phyloP scores from a whole-genome alignment of 1,140 invertebrate genomes.

The Drosophila persimilis region DNA sequence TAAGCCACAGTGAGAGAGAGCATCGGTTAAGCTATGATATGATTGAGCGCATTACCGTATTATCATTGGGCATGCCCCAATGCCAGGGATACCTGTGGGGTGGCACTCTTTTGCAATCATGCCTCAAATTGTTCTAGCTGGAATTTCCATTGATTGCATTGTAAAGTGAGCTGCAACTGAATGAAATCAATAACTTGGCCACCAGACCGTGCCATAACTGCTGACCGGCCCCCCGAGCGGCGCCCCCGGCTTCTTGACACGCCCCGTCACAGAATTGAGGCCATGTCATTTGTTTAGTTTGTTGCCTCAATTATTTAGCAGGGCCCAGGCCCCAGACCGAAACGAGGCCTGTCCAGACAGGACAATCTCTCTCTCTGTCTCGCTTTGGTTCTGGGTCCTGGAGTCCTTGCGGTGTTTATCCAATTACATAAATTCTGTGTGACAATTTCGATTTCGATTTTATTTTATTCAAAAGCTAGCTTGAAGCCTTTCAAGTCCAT shows the following conservation, averaged over 20 bases:
- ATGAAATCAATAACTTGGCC: slow-evolving; percentile 35
- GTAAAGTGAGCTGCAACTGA: no score
- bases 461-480: slow-evolving; percentile 71
- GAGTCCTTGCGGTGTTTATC: slow-evolving; percentile 65
- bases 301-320: slow-evolving; percentile 71
- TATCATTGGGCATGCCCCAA: not conserved
- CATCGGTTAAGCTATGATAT: slow-evolving; percentile 24
- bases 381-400: not conserved
- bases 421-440: slow-evolving; percentile 77
- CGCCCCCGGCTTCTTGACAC: slow-evolving; percentile 11
- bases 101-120: no score
- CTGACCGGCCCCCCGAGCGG: no score
- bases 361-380: slow-evolving; percentile 11
- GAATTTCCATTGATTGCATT: no score
- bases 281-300: slow-evolving; percentile 76
- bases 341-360: slow-evolving; percentile 25
- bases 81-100: no score
- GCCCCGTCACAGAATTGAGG: slow-evolving; percentile 66
- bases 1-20: slow-evolving; percentile 14
- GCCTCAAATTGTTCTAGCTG: no score
- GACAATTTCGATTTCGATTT: slow-evolving; percentile 77
- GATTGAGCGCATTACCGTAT: slow-evolving; percentile 40
- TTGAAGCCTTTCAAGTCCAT: slow-evolving; percentile 46
- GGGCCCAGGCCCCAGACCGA: slow-evolving; percentile 5
- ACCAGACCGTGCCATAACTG: no score